phyloP scores from a whole-genome alignment of 2,797 vertebrate species.

The Loris lydekkerianus region DNA sequence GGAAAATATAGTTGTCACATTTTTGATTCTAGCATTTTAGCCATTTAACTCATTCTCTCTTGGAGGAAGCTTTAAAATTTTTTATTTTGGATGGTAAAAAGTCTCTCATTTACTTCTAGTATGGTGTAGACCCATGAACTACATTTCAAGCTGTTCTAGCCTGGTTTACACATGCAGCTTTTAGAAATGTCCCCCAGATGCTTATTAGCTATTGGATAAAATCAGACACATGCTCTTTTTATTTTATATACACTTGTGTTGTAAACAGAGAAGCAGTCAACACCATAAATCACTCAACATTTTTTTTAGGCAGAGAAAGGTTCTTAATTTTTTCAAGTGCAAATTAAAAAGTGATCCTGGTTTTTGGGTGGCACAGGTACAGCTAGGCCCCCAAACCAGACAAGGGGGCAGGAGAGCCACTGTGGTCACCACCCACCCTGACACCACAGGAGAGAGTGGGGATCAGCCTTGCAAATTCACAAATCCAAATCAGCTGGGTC shows the following conservation, averaged over 20 bases:
- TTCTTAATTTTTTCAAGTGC: not conserved
- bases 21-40: not conserved
- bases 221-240: not conserved
- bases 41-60: not conserved
- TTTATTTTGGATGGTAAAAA: not conserved
- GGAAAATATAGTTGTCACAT: not conserved
- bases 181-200: not conserved
- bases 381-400: not conserved
- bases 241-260: not conserved
- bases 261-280: not conserved
- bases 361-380: rapidly evolving
- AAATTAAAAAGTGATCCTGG: rapidly evolving
- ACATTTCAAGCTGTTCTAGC: not conserved
- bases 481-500: not conserved
- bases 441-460: rapidly evolving
- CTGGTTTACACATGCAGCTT: not conserved
- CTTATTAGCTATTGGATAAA: not conserved
- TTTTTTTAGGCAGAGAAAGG: not conserved
- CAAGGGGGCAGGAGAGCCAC: rapidly evolving
- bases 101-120: not conserved
- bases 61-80: not conserved
- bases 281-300: not conserved
- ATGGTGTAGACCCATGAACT: too few species aligned
- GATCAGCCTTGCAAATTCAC: not conserved
- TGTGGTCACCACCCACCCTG: rapidly evolving